Conservation (phyloP, 2,113 vertebrate genomes). For the Dipodomys ordii region DNA sequence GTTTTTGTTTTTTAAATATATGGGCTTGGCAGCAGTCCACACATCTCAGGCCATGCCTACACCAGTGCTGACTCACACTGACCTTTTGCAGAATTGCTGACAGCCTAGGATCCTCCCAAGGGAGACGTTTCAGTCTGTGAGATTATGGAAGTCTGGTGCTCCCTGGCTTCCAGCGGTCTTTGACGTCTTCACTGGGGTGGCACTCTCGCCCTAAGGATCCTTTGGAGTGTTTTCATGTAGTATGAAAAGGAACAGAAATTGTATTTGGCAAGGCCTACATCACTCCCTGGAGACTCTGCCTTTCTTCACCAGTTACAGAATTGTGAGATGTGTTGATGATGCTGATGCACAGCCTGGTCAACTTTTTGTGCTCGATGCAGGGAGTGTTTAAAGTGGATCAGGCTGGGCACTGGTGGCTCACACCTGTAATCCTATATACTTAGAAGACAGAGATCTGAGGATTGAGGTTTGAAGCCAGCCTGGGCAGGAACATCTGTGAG, state of each 20-base stretch:
- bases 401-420: no score
- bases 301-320: conserved; percentile 1
- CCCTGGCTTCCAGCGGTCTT: conserved; percentile 33
- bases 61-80: conserved; percentile 39
- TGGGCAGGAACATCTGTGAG: no score
- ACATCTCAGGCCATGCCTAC: conserved; percentile 47
- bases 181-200: not conserved
- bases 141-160: not conserved
- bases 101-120: conserved; percentile 54
- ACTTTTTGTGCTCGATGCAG: not conserved
- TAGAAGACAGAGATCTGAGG: no score
- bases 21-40: conserved; percentile 63
- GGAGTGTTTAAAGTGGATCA: not conserved
- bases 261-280: conserved; percentile 4
- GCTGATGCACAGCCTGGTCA: not conserved
- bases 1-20: conserved; percentile 18
- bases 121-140: conserved; percentile 12
- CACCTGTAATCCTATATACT: no score
- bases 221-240: conserved; percentile 36
- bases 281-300: not conserved
- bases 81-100: conserved; percentile 68
- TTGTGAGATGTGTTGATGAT: conserved; percentile 5
- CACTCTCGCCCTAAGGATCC: not conserved
- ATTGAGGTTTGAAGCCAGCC: no score
- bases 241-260: conserved; percentile 51